A percentile compares a stretch with the other conserved stretches of the same genome.
phyloP scores from a whole-genome alignment of 2,888 invertebrate genomes.

The Diarsia brunnea region DNA sequence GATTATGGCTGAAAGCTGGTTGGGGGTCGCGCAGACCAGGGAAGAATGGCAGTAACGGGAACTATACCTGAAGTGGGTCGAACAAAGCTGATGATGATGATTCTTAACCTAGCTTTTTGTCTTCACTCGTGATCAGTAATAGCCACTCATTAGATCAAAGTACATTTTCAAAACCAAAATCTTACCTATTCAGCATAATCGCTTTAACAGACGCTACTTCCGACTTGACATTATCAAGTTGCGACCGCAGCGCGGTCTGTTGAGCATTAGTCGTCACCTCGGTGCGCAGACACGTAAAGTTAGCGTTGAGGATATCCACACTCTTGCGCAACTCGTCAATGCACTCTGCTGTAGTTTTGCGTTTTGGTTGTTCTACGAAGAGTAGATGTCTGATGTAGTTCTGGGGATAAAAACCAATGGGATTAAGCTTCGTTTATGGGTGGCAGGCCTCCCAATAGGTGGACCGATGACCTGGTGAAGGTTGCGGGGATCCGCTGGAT shows the following conservation, averaged over 20 bases:
- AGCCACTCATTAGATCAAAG: background rate
- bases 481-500: too few species aligned
- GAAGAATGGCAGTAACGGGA: background rate
- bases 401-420: slow-evolving; percentile 65
- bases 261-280: slow-evolving; percentile 91
- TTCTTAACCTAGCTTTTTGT: background rate
- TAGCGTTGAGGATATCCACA: slow-evolving; percentile 92
- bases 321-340: slow-evolving; percentile 93
- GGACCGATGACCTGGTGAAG: too few species aligned
- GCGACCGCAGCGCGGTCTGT: slow-evolving; percentile 89
- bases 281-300: slow-evolving; percentile 92
- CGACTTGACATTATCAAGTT: slow-evolving; percentile 92
- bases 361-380: slow-evolving; percentile 92
- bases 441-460: background rate
- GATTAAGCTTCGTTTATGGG: background rate
- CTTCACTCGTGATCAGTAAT: background rate
- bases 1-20: background rate
- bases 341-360: slow-evolving; percentile 92
- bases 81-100: background rate
- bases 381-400: slow-evolving; percentile 86
- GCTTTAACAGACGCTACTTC: slow-evolving; percentile 94
- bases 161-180: background rate
- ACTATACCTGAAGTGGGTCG: too few species aligned
- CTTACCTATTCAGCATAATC: slow-evolving; percentile 92
- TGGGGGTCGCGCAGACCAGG: background rate